Evolutionary conservation across 2,113 vertebrate genomes (phyloP), one percentile per base, ranked within the genome.

Genomic region (Toxotes jaculatrix): DNA sequence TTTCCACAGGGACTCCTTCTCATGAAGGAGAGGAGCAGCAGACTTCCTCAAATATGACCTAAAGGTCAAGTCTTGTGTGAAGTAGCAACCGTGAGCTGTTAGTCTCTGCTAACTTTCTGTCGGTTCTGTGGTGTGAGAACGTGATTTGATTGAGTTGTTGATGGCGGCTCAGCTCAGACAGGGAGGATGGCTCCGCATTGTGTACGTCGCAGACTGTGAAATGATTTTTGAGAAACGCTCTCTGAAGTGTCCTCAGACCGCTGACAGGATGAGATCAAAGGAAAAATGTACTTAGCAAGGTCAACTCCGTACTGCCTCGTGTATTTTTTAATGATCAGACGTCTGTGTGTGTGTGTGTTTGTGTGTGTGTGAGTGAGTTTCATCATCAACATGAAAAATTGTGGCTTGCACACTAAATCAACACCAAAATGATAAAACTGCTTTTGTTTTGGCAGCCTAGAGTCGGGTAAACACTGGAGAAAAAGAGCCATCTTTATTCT

Each of bases 1-100:
- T 88, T 88, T 90, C 86, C 84, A 60, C 71, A 11, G 82, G 80
- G 87, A 84, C 8, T 62, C 60, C 17, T 51, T 73, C 64, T 79
- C 60, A 74, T 32, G 77, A 85, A 69, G 47, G 66, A 63, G 42
- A 76, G 59, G 65, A 62, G 61, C 63, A 34, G 27, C 40, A 59
- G 68, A 75, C 66, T 59, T 77, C 55, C 61, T 88, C 73, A 69
- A 42, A 85, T 49, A 59, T 70, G 59, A 65, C 60, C 70, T 62
- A 23, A 80, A 63, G 60, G 74, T 36, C 42, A n/a, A 13, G 53
- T 34, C 14, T 27, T 1, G 10, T 45, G 27, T 60, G 12, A 68
- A 68, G 76, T 1, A 45, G 27, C 61, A 38, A 12, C n/a, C 3
- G 17, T 7, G 21, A 62, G 10, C 49, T n/a, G 38, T 53, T 27